These are phyloP conservation scores for Prionchulus punctatus DNA, from an alignment of 2,888 invertebrate genomes.

Conservation along the genomic window DNA sequence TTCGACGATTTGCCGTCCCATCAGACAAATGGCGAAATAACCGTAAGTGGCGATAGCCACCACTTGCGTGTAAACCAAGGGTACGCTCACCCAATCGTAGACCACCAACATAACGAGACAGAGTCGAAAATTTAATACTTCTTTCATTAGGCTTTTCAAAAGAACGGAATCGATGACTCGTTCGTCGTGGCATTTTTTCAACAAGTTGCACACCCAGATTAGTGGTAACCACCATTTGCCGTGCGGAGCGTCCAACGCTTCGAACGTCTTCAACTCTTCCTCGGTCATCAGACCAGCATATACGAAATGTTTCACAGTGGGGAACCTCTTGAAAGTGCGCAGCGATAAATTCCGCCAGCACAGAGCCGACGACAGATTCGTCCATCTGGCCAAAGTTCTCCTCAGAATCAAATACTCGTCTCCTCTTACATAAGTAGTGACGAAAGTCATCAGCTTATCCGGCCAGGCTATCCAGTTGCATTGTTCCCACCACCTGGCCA, in stretches of 20 bases:
- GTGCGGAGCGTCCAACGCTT: constrained; percentile 27
- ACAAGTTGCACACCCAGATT: constrained; percentile 33
- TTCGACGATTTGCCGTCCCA: constrained; percentile 32
- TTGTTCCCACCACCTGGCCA: constrained; percentile 11
- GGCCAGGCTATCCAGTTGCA: constrained; percentile 9
- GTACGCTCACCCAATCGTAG: constrained; percentile 27
- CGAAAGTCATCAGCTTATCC: constrained; percentile 18
- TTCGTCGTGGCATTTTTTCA: not conserved
- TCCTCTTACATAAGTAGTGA: not conserved
- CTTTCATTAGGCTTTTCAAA: constrained; percentile 21
- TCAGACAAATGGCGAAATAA: constrained; percentile 33
- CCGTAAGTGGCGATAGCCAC: constrained; percentile 32
- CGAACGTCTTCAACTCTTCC: constrained; percentile 32
- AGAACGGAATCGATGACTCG: not conserved
- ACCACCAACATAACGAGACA: constrained; percentile 28
- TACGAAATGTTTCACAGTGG: constrained; percentile 35
- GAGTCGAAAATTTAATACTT: constrained; percentile 34
- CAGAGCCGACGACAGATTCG: constrained; percentile 33
- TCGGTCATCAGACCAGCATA: constrained; percentile 36
- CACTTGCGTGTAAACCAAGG: constrained; percentile 25
- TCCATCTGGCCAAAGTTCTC: constrained; percentile 35
- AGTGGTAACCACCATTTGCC: constrained; percentile 39
- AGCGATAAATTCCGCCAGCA: constrained; percentile 34
- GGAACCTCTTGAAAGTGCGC: constrained; percentile 34
- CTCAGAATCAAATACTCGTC: constrained; percentile 24